These are phyloP conservation scores for Rhinatrema bivittatum DNA, from an alignment of 2,797 vertebrate species.

Conservation along the genomic window DNA sequence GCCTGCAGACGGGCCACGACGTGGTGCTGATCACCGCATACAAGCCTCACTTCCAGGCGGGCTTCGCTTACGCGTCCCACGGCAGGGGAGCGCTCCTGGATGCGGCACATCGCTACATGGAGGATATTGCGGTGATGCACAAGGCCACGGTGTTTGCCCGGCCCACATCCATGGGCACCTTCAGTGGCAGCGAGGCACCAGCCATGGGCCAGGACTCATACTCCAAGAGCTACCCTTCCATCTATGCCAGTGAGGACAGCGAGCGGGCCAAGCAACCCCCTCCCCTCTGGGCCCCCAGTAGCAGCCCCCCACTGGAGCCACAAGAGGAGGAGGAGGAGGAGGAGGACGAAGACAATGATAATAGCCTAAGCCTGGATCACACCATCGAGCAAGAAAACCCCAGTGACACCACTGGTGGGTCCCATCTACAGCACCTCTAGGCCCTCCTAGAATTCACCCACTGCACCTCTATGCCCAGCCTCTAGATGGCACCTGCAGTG, in stretches of 20 bases:
- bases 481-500: not conserved
- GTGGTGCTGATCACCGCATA: slow-evolving; percentile 76
- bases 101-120: slow-evolving; percentile 71
- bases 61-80: slow-evolving; percentile 70
- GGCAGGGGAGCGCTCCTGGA: slow-evolving; percentile 77
- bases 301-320: not conserved
- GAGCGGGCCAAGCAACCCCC: not conserved
- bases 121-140: slow-evolving; percentile 82
- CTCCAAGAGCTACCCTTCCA: slow-evolving; percentile 74
- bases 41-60: slow-evolving; percentile 55
- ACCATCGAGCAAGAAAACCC: slow-evolving; percentile 1
- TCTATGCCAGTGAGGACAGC: slow-evolving; percentile 43
- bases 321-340: slow-evolving; percentile 60
- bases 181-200: slow-evolving; percentile 39
- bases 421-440: too few species aligned
- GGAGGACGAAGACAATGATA: slow-evolving; percentile 56
- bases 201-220: slow-evolving; percentile 50
- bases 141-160: slow-evolving; percentile 55
- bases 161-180: slow-evolving; percentile 15
- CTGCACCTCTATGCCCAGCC: too few species aligned
- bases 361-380: slow-evolving; percentile 31
- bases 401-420: slow-evolving; percentile 51
- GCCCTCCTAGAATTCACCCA: too few species aligned
- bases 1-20: slow-evolving; percentile 78
- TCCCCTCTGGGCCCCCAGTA: not conserved